phyloP scores from a whole-genome alignment of 2,113 vertebrate species.

The Trichechus manatus region DNA sequence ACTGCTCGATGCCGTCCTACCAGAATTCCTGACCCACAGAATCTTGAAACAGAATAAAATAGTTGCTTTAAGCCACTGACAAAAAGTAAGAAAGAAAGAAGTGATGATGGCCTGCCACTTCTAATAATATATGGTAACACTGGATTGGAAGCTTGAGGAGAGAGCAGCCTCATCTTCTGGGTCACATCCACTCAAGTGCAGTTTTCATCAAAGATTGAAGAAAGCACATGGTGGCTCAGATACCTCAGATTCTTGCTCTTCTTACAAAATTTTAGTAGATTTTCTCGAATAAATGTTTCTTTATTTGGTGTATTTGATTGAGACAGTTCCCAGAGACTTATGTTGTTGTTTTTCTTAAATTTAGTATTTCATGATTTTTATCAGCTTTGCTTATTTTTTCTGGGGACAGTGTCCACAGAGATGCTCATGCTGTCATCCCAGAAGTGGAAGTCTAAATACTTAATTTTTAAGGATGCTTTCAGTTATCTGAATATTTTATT shows the following conservation, averaged over 20 bases:
- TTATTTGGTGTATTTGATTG: background rate
- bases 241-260: background rate
- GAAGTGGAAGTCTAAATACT: background rate
- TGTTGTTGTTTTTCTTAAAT: background rate
- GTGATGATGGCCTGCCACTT: background rate
- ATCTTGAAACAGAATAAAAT: too few species aligned
- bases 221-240: background rate
- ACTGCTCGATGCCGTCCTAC: too few species aligned
- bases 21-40: too few species aligned
- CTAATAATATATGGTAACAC: background rate
- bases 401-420: background rate
- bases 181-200: fast-evolving
- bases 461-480: constrained; percentile 8
- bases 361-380: background rate
- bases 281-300: background rate
- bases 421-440: background rate
- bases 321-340: background rate
- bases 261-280: background rate
- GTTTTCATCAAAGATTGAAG: too few species aligned
- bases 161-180: fast-evolving
- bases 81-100: background rate
- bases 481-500: constrained; percentile 43
- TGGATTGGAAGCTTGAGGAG: background rate
- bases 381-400: background rate
- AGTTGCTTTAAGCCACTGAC: too few species aligned